Base-by-base conservation (phyloP, 2,797 vertebrate genomes). In the Gadopsis marmoratus region DNA sequence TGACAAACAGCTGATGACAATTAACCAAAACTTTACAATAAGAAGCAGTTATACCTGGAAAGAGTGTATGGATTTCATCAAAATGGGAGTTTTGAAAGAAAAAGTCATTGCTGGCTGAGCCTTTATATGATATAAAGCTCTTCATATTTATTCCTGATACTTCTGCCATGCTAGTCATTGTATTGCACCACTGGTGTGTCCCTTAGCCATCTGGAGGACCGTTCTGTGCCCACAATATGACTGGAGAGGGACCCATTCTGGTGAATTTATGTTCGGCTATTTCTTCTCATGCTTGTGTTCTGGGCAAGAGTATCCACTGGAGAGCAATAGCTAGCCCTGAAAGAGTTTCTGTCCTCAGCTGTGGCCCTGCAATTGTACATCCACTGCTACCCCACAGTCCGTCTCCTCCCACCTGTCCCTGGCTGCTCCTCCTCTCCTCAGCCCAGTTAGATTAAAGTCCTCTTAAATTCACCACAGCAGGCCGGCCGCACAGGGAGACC, bases 181-280 rank as follows among this genome's bases (percentile, higher is more conserved):
- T 91, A 93, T 92, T 87, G 92, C 91, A 93, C 88, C 92, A 83
- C 84, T 86, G 90, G 83, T 82, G 82, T 89, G 88, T 94, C 92
- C 89, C 90, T 81, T 43, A 86, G 89, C 94, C 94, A 95, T 96
- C 94, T 96, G 94, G 93, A 93, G 89, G 89, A 91, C 89, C 79
- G 81, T 92, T 94, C 90, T 86, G 88, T 93, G 91, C 88, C 86
- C 86, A 73, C 89, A 84, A 70, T 93, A 95, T 85, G 87, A 86
- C 90, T 78, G 86, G 78, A 91, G 64, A 87, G 94, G 94, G 94
- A 94, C 86, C 87, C 91, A 91, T 95, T 89, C 68, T 81, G 51
- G 9, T 88, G 88, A 92, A 95, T 95, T 94, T 95, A 95, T 93
- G 88, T 81, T 35, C 48, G 51, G 74, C 91, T 90, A 92, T 95